Conservation (phyloP, 2,888 invertebrate species). For the Quadriops clusia region DNA sequence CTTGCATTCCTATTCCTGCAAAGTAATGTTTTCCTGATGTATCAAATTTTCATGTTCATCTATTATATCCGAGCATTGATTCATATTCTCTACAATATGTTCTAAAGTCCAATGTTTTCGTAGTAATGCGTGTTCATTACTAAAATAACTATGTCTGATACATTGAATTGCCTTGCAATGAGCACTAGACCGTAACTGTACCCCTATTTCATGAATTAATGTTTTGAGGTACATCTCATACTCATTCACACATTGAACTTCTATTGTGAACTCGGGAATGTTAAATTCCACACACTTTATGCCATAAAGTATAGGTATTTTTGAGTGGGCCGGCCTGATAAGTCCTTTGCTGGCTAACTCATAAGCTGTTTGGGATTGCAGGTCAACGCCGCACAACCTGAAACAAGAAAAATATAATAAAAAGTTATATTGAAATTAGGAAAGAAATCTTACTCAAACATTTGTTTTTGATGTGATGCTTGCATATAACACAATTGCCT, state of each 20-base stretch:
- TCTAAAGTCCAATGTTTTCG: conserved; percentile 71
- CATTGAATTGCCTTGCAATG: conserved; percentile 71
- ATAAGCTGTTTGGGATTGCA: conserved; percentile 81
- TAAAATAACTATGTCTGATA: conserved; percentile 72
- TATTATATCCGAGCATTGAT: conserved; percentile 43
- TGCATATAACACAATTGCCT: conserved; percentile 67
- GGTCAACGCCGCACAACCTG: conserved; percentile 65
- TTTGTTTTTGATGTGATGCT: conserved; percentile 72
- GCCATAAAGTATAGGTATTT: conserved; percentile 71
- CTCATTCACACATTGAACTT: conserved; percentile 81
- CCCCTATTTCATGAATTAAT: conserved; percentile 74
- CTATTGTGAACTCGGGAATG: conserved; percentile 75
- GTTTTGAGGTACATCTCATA: conserved; percentile 62
- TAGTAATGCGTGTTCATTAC: conserved; percentile 60
- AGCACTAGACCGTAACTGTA: conserved; percentile 66
- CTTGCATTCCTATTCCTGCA: conserved; percentile 15
- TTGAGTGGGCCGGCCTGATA: conserved; percentile 58
- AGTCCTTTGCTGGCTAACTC: conserved; percentile 75
- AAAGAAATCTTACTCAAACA: conserved; percentile 60
- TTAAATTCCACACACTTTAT: conserved; percentile 74
- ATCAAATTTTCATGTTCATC: conserved; percentile 39
- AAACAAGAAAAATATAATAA: conserved; percentile 17
- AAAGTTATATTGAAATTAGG: conserved; percentile 6
- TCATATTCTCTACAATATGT: conserved; percentile 55
- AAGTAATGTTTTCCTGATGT: conserved; percentile 27